phyloP scores from a whole-genome alignment of 1,140 invertebrate genomes.

The Holotrichia oblita region DNA sequence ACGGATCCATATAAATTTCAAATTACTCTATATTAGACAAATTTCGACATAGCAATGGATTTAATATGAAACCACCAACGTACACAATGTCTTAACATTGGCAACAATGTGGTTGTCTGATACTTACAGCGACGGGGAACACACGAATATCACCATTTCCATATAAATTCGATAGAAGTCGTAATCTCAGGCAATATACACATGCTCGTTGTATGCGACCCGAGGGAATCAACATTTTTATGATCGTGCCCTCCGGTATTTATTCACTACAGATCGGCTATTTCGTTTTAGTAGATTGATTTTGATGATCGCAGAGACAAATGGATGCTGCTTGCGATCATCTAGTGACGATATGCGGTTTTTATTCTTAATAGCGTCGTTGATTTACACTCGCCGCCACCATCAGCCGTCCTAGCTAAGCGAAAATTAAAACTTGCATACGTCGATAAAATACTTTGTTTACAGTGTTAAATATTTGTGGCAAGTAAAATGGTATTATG shows the following conservation, averaged over 20 bases:
- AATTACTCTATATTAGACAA: no score
- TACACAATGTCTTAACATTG: conserved; percentile 20
- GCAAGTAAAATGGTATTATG: no score
- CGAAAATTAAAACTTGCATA: conserved; percentile 30
- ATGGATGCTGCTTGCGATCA: conserved; percentile 11
- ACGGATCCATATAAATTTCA: no score
- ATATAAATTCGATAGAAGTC: conserved; percentile 36
- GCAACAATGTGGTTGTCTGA: conserved; percentile 22
- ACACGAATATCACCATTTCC: neutral
- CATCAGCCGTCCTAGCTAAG: neutral
- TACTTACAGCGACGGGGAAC: neutral
- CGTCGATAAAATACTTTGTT: conserved; percentile 24
- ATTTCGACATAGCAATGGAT: neutral
- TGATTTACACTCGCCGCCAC: neutral
- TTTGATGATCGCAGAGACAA: conserved; percentile 33
- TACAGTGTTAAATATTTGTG: neutral
- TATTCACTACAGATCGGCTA: conserved; percentile 38
- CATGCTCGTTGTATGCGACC: conserved; percentile 12
- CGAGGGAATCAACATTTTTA: conserved; percentile 38
- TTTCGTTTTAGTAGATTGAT: conserved; percentile 41
- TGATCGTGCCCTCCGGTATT: conserved; percentile 11
- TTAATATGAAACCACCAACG: neutral
- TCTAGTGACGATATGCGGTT: neutral
- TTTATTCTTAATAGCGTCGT: conserved; percentile 2
- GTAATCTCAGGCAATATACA: conserved; percentile 38